Conservation (phyloP, 1,140 invertebrate species). For the Drosophila setifemur region DNA sequence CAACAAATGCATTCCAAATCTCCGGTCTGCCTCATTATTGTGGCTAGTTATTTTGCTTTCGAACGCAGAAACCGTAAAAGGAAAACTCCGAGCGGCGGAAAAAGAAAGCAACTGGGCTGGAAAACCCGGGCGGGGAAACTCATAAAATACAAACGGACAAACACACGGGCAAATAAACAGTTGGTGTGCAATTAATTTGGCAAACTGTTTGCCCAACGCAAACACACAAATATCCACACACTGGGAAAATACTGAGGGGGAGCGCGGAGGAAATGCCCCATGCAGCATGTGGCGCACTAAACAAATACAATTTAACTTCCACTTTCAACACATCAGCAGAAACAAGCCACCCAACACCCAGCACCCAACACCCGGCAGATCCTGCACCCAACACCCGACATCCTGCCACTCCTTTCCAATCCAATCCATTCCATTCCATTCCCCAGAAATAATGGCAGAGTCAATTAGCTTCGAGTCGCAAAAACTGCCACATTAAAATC, state of each 20-base stretch:
- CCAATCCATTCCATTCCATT: too few species aligned
- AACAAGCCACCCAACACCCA: constrained; percentile 14
- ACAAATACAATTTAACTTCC: constrained; percentile 79
- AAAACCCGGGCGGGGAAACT: constrained; percentile 11
- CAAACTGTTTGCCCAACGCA: constrained; percentile 74
- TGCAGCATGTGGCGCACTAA: constrained; percentile 54
- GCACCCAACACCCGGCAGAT: background rate
- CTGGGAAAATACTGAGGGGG: too few species aligned
- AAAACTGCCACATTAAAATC: constrained; percentile 40
- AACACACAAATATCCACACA: constrained; percentile 21
- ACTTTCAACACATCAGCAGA: constrained; percentile 73
- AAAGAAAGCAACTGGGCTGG: constrained; percentile 2
- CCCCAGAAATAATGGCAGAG: constrained; percentile 51
- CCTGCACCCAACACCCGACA: background rate
- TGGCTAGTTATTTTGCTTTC: background rate
- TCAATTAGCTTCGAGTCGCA: constrained; percentile 54
- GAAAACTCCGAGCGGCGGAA: constrained; percentile 23
- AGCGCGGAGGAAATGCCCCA: constrained; percentile 8
- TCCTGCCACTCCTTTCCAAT: too few species aligned
- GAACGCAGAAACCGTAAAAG: too few species aligned
- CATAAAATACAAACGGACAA: constrained; percentile 44
- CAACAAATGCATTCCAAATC: too few species aligned
- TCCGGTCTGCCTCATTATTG: too few species aligned
- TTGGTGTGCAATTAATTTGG: constrained; percentile 80
- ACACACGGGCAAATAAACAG: constrained; percentile 63